Evolutionary conservation across 92 coral and sea anemone species (phyloP), one percentile per base, ranked within the genome.

Genomic region (Diadumene lineata): DNA sequence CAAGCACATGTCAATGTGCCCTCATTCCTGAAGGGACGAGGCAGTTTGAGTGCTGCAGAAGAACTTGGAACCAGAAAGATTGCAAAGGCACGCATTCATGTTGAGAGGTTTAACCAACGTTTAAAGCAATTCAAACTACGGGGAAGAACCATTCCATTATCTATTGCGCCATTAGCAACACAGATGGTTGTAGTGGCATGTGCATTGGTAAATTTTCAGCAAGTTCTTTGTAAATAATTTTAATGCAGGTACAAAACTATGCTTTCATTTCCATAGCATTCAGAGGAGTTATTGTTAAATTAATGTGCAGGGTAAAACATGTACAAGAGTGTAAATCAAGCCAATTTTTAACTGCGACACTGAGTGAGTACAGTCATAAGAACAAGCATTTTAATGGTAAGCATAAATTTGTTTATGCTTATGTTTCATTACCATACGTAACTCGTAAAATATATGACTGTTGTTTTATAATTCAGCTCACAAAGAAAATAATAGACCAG

Each of bases 41-140:
- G 68, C 29, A 71, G 71, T 61, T 68, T 84, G 17, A 56, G 66
- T 68, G 89, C 81, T 34, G 89, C 89, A 18, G 89, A 84, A 34
- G 89, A 84, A 73, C 81, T 84, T 28, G 68, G 51, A 63, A 84
- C 85, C 31, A 31, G 84, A 26, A 69, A 70, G 31, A 84, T 79
- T 72, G 85, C 89, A 3, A 84, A 84, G 61, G 89, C 89, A 43
- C 50, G 89, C 48, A 73, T 84, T 34, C 85, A 84, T 68, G 81
- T 84, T 44, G 89, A 84, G 55, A 73, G 89, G 55, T 84, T 84
- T 26, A 84, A 79, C 66, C 76, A 73, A 51, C 85, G 89, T 19
- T 77, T 84, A 43, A 84, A 84, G 80, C 77, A 72, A 68, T 84
- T 84, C 43, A 72, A 29, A 16, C 62, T 79, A 53, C 22, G 78